These are phyloP conservation scores for Gryllus longicercus DNA, from an alignment of 2,888 invertebrate species.

Conservation along the genomic window DNA sequence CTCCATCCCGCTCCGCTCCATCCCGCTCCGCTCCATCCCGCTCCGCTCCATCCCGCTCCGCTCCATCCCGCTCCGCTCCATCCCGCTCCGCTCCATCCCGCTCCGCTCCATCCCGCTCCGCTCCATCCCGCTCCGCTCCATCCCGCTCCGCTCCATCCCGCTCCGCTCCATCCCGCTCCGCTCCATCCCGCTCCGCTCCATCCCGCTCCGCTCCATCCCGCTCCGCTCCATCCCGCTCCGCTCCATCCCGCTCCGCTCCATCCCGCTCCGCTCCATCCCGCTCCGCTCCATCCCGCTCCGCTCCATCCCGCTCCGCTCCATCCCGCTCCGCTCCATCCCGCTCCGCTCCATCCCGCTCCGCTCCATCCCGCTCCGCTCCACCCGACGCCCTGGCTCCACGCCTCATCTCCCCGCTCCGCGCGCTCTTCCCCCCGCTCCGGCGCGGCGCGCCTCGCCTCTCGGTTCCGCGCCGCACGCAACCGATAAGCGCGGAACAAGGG, in stretches of 20 bases:
- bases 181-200: not conserved
- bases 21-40: not conserved
- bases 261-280: no score
- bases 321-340: not conserved
- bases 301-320: not conserved
- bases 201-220: not conserved
- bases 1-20: not conserved
- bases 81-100: not conserved
- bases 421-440: not conserved
- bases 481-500: constrained; percentile 28
- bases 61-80: not conserved
- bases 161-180: not conserved
- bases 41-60: no score
- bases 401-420: not conserved
- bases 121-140: no score
- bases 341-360: no score
- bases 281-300: no score
- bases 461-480: not conserved
- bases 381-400: not conserved
- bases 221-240: not conserved
- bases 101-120: not conserved
- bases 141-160: not conserved
- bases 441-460: not conserved
- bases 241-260: no score
- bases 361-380: not conserved